Evolutionary conservation across 2,888 invertebrate species (phyloP), one percentile per base, ranked within the genome.

Genomic region (Onchidella celtica): DNA sequence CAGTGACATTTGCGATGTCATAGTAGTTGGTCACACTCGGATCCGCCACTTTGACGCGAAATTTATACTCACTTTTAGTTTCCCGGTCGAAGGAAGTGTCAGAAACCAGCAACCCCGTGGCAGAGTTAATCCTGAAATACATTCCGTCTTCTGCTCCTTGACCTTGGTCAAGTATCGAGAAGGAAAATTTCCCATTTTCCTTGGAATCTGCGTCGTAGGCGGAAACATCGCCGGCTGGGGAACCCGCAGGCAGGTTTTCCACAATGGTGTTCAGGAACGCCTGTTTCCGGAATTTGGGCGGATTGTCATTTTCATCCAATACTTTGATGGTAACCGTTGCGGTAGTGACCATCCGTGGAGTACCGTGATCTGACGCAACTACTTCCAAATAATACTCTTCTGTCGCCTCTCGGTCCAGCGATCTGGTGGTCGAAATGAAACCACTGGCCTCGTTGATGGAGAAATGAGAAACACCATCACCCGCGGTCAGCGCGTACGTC

Each of bases 151-250:
- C 61, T 0, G 79, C 72, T 14, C 80, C 83, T 3, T 73, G 59
- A 14, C 70, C 72, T 3, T 32, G 32, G n/a, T 68, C 32, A 0
- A 83, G 9, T 55, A 85, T 82, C 21, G 85, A 73, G 73, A 78
- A 85, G 21, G 73, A 24, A 59, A 84, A 81, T 92, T 97, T 97
- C 34, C 97, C 96, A 93, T 99, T 99, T 88, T 96, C 96, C 3
- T 97, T 97, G 63, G 96, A 95, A 91, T 99, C 98, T 90, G 97
- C 96, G 93, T 99, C 98, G 0, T 97, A 96, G 0, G 98, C 98
- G 85, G 97, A 96, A 0, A 99, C 95, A 0, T 97, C 97, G 0
- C 98, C 95, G 0, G 98, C 96, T 0, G 97, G 97, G 0, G 97
- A 96, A 0, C 98, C 97, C 0, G 97, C 95, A 14, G 97, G 96